Evolutionary conservation across 2,113 vertebrate genomes (phyloP), one percentile per base, ranked within the genome.

Genomic region (Zonotrichia leucophrys): DNA sequence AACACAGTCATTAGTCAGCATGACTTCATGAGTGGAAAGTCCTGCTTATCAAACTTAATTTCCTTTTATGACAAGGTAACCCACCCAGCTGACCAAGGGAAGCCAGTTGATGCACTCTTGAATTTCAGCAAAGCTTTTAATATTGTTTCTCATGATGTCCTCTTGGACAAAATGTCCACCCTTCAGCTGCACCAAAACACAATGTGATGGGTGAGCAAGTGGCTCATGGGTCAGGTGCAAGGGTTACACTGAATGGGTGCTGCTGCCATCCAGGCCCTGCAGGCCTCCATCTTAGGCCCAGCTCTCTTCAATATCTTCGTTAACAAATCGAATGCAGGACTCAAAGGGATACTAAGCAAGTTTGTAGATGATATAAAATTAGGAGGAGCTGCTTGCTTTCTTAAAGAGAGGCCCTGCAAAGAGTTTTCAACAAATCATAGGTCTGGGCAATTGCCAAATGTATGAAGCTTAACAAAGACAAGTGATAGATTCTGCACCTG

Each of bases 381-480:
- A 27, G 21, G 18, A 73, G 22, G 37, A 73, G 4, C 31, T 64
- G 21, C 15, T 88, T 22, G 19, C 22, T 58, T 5, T 17, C 22
- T 58, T 22, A 22, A 49, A 35, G 24, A 24, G 16, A 72, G 11
- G 13, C 9, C 24, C 20, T 56, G 4, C 13, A 64, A 41, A 49
- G 25, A 50, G 18, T 15, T 21, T 7, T 31, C 12, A 41, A 15
- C 5, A 49, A 55, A 56, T 42, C 14, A 55, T 41, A 41, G 28
- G 49, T 20, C 49, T 63, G 41, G 7, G 10, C 16, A 49, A 41
- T 56, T 0, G 0, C 49, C 16, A 56, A 3, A 9, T 7, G 2
- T 18, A 25, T 49, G 49, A 56, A 31, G 11, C 15, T 70, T 53
- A 55, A 47, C 16, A 55, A 35, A n/a, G 13, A n/a, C 11, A 21